Evolutionary conservation across 2,797 vertebrate species (phyloP), one percentile per base, ranked within the genome.

Genomic region (Pagetopsis macropterus): DNA sequence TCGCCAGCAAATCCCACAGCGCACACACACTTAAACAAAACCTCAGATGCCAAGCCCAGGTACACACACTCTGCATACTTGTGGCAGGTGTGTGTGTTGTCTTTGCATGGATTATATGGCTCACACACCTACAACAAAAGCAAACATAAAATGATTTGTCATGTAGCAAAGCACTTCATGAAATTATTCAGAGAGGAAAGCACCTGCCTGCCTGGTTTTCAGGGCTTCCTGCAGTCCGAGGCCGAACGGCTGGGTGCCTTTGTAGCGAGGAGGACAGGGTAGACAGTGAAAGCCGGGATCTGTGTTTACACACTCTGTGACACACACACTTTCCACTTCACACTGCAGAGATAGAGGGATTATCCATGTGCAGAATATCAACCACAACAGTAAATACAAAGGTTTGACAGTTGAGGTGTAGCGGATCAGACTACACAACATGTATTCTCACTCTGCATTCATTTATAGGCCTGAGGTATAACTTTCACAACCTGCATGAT

Each of bases 271-370:
- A 10, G 97, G 98, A 85, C 98, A 99, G 0, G 97, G 97, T 82
- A 96, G 91, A 72, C 98, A 99, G 89, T 98, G 96, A 91, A 96
- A 99, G 37, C 98, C 98, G 0, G 98, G 98, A 71, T 97, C 94
- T 33, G 97, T 98, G 93, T 99, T 99, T 83, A 98, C 90, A 67
- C 98, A 99, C 68, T 94, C 94, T 65, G 94, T 95, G 44, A 94
- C 89, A 91, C 98, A 99, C 84, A 96, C 90, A 41, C 94, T 96
- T 46, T 97, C 95, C 91, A 97, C 94, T 7, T 96, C 92, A 70
- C 98, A 99, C 98, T 99, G 91, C 59, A 3, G 77, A 79, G 49
- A 72, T 44, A 64, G 12, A 76, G 31, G 31, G 31, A 62, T 78
- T 56, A 49, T 44, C 52, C 45, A 67, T 49, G 33, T 56, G 71